These are phyloP conservation scores for Zoanthus solanderi DNA, from an alignment of 92 coral and sea anemone genomes.

Conservation along the genomic window DNA sequence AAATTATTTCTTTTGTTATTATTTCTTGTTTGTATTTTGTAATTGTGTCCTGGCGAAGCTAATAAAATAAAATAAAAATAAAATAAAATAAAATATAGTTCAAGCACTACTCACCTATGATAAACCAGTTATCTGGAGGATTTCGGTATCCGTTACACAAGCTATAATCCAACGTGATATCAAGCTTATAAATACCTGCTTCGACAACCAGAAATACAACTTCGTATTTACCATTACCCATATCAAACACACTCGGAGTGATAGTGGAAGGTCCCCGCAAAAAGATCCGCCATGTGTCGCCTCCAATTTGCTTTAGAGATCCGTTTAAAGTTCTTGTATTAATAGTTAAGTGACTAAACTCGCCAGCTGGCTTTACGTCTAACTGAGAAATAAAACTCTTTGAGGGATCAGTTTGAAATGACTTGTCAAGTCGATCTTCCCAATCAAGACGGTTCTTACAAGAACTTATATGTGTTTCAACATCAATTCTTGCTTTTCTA, in stretches of 20 bases:
- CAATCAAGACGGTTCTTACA: conserved; percentile 75
- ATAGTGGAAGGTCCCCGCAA: conserved; percentile 85
- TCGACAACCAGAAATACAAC: conserved; percentile 86
- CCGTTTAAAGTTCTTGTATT: conserved; percentile 77
- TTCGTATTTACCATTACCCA: conserved; percentile 86
- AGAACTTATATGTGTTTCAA: conserved; percentile 56
- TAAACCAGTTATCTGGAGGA: conserved; percentile 91
- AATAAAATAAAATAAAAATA: too few relatives aligned
- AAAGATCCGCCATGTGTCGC: conserved; percentile 92
- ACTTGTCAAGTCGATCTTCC: conserved; percentile 47
- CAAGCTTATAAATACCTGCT: conserved; percentile 86
- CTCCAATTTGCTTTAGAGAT: conserved; percentile 77
- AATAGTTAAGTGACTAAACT: conserved; percentile 94
- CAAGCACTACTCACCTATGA: conserved; percentile 67
- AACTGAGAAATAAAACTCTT: conserved; percentile 74
- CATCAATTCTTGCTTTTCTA: conserved; percentile 73
- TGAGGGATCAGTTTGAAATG: conserved; percentile 75
- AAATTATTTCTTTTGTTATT: too few relatives aligned
- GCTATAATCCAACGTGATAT: conserved; percentile 87
- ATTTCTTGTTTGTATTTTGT: too few relatives aligned
- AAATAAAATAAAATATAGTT: too few relatives aligned
- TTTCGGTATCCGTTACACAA: conserved; percentile 91
- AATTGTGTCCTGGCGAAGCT: too few relatives aligned
- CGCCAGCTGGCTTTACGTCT: conserved; percentile 85
- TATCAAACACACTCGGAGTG: conserved; percentile 87